phyloP scores from a whole-genome alignment of 2,113 vertebrate genomes.

The Sciurus niger region DNA sequence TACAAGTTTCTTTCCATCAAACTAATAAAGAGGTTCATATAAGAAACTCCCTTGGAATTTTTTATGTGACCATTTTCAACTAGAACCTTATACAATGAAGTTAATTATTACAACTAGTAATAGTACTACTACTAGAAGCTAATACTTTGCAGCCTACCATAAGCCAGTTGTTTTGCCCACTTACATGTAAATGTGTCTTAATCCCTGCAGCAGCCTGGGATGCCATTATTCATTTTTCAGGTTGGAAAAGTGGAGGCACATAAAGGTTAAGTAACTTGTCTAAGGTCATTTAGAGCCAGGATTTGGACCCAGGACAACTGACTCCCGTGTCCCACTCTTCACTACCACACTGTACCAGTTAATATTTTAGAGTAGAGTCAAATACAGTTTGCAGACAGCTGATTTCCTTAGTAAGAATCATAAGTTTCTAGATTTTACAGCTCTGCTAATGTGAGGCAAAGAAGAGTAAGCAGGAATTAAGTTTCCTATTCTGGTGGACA shows the following conservation, averaged over 20 bases:
- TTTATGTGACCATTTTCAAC: neutral
- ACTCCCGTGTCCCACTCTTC: neutral
- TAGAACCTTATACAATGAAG: neutral
- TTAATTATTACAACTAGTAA: neutral
- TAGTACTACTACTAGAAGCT: neutral
- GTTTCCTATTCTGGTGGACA: constrained; percentile 13
- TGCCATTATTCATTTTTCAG: neutral
- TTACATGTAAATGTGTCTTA: neutral
- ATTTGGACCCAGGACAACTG: neutral
- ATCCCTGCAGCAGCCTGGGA: neutral
- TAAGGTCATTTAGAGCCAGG: neutral
- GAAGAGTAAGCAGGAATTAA: neutral
- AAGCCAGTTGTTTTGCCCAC: neutral
- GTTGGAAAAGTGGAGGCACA: neutral
- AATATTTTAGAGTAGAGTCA: constrained; percentile 8
- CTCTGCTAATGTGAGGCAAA: neutral
- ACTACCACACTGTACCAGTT: neutral
- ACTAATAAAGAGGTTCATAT: constrained; percentile 1
- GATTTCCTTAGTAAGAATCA: neutral
- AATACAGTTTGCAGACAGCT: constrained; percentile 16
- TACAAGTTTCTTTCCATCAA: constrained; percentile 42
- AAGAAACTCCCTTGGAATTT: constrained; percentile 25
- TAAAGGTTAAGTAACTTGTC: neutral
- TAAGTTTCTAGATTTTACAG: constrained; percentile 12
- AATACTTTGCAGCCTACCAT: neutral